phyloP scores from a whole-genome alignment of 2,888 invertebrate species.

The Microchrysa polita region DNA sequence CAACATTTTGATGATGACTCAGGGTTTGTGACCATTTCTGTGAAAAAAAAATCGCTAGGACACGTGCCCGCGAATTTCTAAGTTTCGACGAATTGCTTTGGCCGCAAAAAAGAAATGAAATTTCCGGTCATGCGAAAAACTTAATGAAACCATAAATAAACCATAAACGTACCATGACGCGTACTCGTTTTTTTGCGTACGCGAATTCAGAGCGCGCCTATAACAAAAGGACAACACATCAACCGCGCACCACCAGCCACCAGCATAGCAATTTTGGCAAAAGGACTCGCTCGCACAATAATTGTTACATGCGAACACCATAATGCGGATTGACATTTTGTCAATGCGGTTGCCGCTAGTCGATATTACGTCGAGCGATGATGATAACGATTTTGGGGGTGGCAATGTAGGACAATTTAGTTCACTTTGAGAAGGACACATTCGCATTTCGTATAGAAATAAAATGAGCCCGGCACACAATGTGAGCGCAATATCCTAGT shows the following conservation, averaged over 20 bases:
- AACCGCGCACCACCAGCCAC: background rate
- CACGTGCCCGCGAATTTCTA: background rate
- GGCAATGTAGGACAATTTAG: too few species aligned
- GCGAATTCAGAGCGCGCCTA: background rate
- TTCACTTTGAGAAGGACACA: background rate
- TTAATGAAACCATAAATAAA: conserved; percentile 37
- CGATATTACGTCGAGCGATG: background rate
- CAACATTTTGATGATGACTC: conserved; percentile 8
- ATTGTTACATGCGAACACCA: background rate
- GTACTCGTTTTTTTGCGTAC: too few species aligned
- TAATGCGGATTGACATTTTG: conserved; percentile 21
- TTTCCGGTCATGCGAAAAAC: background rate
- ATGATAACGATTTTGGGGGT: background rate
- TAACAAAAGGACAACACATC: background rate
- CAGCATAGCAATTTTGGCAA: background rate
- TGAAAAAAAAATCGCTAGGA: background rate
- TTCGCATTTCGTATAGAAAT: background rate
- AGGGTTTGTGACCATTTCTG: background rate
- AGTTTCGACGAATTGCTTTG: background rate
- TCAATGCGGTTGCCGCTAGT: background rate
- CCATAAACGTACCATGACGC: conserved; percentile 19
- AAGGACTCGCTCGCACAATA: too few species aligned
- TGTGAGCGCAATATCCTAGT: conserved; percentile 15
- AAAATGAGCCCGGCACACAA: too few species aligned
- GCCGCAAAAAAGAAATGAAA: conserved; percentile 12